phyloP scores from a whole-genome alignment of 2,797 vertebrate species.

The Coccyzus lansbergi region DNA sequence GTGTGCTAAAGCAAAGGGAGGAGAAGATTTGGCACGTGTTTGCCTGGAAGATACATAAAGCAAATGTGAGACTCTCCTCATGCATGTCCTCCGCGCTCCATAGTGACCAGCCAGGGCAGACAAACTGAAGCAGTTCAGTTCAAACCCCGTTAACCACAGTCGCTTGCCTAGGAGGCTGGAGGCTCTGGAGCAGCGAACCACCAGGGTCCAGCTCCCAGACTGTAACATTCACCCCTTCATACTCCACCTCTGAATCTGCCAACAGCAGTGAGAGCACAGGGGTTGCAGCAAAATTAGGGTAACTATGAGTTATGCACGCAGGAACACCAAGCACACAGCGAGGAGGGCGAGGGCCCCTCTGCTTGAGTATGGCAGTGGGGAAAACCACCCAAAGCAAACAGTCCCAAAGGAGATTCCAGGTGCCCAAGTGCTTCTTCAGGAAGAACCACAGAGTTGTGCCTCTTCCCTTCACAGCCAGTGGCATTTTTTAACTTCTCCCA shows the following conservation, averaged over 20 bases:
- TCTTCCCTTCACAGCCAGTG: not conserved
- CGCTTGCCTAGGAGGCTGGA: fast-evolving
- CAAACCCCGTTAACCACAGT: fast-evolving
- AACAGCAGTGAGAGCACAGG: not conserved
- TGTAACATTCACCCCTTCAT: fast-evolving
- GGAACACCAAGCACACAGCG: fast-evolving
- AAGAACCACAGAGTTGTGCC: not conserved
- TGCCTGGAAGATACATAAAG: not conserved
- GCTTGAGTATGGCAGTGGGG: too few species aligned
- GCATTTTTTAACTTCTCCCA: not conserved
- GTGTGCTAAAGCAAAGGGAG: not conserved
- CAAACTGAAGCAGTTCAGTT: not conserved
- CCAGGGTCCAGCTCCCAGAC: not conserved
- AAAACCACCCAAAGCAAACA: not conserved
- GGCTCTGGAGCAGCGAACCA: not conserved
- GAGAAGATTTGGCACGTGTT: not conserved
- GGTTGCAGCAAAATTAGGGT: not conserved
- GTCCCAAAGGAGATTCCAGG: not conserved
- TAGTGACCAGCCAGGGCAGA: not conserved
- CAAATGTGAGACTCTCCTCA: not conserved
- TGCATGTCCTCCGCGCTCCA: not conserved
- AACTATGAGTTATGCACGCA: not conserved
- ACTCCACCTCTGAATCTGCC: not conserved
- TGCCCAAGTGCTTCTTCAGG: not conserved
- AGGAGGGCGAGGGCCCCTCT: not conserved